Evolutionary conservation across 2,888 invertebrate species (phyloP), one percentile per base, ranked within the genome.

Genomic region (Mimachlamys varia): DNA sequence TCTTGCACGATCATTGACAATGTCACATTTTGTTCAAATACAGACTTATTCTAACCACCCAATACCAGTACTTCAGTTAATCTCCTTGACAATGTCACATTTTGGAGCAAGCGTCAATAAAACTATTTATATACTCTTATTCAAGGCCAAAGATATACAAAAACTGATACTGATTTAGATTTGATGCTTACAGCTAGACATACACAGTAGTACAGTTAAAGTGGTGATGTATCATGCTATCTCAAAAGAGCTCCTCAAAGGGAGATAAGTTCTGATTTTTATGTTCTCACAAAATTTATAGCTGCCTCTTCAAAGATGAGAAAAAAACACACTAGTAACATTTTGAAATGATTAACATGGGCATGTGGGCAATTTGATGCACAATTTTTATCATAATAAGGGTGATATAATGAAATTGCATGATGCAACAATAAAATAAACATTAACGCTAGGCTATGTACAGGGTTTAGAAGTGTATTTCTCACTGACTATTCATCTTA

Each of bases 201-300:
- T 58, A 76, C 27, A 76, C 27, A 76, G 33, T 33, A 12, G 33
- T 15, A 76, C n/a, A 76, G 33, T 76, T 76, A 76, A 58, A 58
- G 58, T 58, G 58, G 19, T 33, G 33, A 76, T 76, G 27, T 10
- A 76, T 76, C 76, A 22, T 33, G 33, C 33, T 76, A 76, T 76
- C 76, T 76, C 76, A 33, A 76, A 33, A 76, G 76, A 76, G 76
- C 76, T 76, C 33, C 33, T 76, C 76, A 76, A 76, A 76, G 76
- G 76, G 76, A 76, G 76, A 76, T 76, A 76, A 76, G 27, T 76
- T 76, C 33, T 76, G 76, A 76, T 76, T 76, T 19, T 76, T 76
- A 76, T 76, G 33, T 7, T 33, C 76, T 76, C 7, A 76, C 76
- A 76, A 27, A 76, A 33, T 76, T 76, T 76, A 76, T 76, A 33